Evolutionary conservation across 2,888 invertebrate species (phyloP), one percentile per base, ranked within the genome.

Genomic region (Petrophora chlorosata): DNA sequence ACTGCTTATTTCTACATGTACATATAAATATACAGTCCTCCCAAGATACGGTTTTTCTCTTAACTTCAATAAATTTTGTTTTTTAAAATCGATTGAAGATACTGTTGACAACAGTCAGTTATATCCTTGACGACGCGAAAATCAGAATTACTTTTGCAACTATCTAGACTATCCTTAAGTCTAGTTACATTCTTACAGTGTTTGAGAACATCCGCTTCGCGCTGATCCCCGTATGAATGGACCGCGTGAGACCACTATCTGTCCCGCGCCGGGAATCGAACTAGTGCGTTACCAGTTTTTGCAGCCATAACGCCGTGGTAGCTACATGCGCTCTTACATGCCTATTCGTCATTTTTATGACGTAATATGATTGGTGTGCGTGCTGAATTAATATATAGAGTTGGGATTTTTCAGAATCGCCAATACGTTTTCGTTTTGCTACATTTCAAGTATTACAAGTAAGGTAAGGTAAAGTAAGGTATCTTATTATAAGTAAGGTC

Each of bases 321-420:
- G 66, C 73, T 63, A 69, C 72, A 67, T 67, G 73, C 74, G 65
- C 81, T 76, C 80, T 75, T 81, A 82, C 82, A 82, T 76, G 72
- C 72, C 79, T 78, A 73, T 82, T 74, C 73, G 73, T 82, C 80
- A 82, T 83, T 79, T 85, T 85, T 85, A 85, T 84, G 82, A 85
- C 78, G 85, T 83, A 84, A 85, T 85, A 82, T 76, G 72, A 74
- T 78, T 77, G 74, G 77, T 62, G 73, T 74, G 63, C 60, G 53
- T 66, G 67, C 63, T 63, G 65, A 66, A 70, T 68, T 66, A 60
- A 53, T 59, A 32, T 22, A 34, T 26, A 30, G 19, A 53, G 33
- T 5, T 40, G 30, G 3, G 17, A 53, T n/a, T 2, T 13, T 9
- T 33, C 59, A 73, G 77, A 76, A 22, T n/a, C n/a, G n/a, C n/a